Base-by-base conservation (phyloP, 1,140 invertebrate species). In the Drosophila miranda region DNA sequence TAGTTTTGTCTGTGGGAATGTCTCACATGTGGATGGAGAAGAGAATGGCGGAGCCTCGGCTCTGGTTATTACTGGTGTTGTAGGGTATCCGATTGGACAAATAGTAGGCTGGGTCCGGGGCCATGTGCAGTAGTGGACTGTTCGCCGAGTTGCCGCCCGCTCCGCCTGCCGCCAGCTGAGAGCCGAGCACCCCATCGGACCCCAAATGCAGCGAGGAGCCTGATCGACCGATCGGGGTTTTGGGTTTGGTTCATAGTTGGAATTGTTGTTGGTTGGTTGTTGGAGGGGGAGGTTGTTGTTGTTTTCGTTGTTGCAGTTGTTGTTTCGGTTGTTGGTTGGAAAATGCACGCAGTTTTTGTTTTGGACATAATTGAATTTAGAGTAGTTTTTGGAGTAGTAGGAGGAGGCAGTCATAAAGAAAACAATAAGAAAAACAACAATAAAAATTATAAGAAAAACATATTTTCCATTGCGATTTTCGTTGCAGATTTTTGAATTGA, bases 41-140 rank as follows among this genome's bases (percentile, higher is more conserved):
- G 34, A 38, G 34, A 11, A 38, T 38, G 11, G 11, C 34, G 34
- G 11, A 38, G 34, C 34, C 34, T 38, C 34, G 34, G 34, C 34
- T 38, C 11, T 38, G 19, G 43, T 50, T 81, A 83, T 90, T 90
- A 90, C 89, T 90, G 78, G 89, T 78, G 78, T 76, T 89, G 67
- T 89, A 90, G 30, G 81, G 16, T 74, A 89, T 89, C 89, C 89
- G 89, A 90, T 79, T 90, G 84, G 82, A 58, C 76, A 90, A 41
- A 86, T 72, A 90, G 81, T 78, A 90, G 68, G 61, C 53, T 63
- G 81, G 52, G 6, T 90, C 89, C 63, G 75, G 61, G 51, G 54
- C 54, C 83, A 90, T 77, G 49, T 84, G 82, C 56, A 90, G 71
- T 67, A 89, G 57, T 70, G 89, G 59, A 74, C 79, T 90, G 63